A percentile compares a stretch with the other conserved stretches of the same genome.
phyloP scores from a whole-genome alignment of 1,140 invertebrate genomes.

The Rhopalosiphum padi region DNA sequence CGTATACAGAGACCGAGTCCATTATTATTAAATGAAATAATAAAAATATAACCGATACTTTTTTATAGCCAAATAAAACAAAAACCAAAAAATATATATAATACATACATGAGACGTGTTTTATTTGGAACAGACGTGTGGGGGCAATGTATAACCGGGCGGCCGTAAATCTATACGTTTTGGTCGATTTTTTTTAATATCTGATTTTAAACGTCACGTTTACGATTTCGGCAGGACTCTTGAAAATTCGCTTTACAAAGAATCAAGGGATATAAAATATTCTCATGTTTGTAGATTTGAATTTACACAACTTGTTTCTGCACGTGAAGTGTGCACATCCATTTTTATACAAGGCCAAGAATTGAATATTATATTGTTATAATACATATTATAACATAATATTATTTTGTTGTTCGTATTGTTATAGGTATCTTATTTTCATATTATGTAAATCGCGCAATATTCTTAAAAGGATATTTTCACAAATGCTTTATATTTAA shows the following conservation, averaged over 20 bases:
- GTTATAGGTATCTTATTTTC: background rate
- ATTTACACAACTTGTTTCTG: slow-evolving; percentile 14
- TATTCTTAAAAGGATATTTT: background rate
- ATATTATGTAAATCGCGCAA: background rate
- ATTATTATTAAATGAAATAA: slow-evolving; percentile 50
- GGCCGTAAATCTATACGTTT: slow-evolving; percentile 50
- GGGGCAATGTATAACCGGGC: background rate
- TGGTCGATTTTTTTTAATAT: slow-evolving; percentile 45
- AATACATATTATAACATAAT: background rate
- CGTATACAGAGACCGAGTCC: slow-evolving; percentile 14
- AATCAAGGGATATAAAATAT: slow-evolving; percentile 1
- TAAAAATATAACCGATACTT: slow-evolving; percentile 26
- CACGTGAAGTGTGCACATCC: background rate
- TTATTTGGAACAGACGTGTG: slow-evolving; percentile 30
- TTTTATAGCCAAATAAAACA: slow-evolving; percentile 57
- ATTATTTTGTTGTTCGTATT: background rate
- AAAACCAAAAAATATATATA: slow-evolving; percentile 36
- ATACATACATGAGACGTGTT: slow-evolving; percentile 15
- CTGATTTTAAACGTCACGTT: slow-evolving; percentile 43
- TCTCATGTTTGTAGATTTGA: background rate
- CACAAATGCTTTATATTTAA: background rate
- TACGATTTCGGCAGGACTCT: slow-evolving; percentile 30
- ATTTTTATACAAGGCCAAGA: slow-evolving; percentile 3
- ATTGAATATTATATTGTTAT: background rate
- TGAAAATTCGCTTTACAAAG: slow-evolving; percentile 20